phyloP scores from a whole-genome alignment of 2,113 vertebrate genomes.

The Esox niger region DNA sequence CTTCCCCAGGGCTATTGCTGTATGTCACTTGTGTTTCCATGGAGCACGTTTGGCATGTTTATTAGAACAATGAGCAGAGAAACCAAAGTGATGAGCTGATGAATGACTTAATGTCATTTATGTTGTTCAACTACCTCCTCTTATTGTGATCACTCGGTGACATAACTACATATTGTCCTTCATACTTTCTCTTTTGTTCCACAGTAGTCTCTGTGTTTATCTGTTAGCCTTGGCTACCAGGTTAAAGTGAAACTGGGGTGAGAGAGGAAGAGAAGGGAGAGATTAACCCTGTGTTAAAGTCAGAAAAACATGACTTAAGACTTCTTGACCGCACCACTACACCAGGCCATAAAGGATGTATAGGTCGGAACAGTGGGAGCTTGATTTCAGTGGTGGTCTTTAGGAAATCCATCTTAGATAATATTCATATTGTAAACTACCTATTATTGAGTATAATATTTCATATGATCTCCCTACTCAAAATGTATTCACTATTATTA shows the following conservation, averaged over 20 bases:
- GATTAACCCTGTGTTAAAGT: no score
- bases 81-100: conserved; percentile 22
- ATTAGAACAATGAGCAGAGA: background rate
- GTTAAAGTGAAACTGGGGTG: background rate
- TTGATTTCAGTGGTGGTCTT: no score
- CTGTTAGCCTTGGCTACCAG: background rate
- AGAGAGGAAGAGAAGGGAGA: background rate
- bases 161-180: background rate
- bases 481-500: no score
- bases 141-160: background rate
- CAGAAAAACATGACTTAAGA: background rate
- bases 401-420: no score
- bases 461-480: no score
- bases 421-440: no score
- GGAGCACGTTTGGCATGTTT: conserved; percentile 5
- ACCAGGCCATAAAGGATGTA: background rate
- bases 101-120: conserved; percentile 16
- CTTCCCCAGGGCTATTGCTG: no score
- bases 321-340: background rate
- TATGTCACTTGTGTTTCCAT: background rate
- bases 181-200: background rate
- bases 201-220: background rate
- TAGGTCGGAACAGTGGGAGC: no score
- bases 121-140: background rate
- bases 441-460: no score